Evolutionary conservation across 1,140 invertebrate genomes (phyloP), one percentile per base, ranked within the genome.

Genomic region (Drosophila asahinai): DNA sequence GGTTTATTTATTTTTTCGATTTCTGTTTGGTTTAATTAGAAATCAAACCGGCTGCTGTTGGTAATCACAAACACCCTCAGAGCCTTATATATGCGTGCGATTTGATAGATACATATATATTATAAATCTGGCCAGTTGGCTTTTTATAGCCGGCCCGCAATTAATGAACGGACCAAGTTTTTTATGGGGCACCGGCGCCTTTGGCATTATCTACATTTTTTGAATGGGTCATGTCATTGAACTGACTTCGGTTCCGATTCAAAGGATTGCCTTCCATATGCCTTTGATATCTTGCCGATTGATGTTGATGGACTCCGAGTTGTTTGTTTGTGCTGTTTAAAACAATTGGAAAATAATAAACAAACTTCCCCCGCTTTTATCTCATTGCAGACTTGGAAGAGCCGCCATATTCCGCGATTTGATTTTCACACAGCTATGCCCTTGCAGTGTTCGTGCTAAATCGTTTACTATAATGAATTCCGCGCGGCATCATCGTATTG

Each of bases 401-500:
- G 33, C 30, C 14, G 19, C 22, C 52, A 43, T 42, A 40, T 40
- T 25, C 54, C 9, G 40, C 52, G 33, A 72, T 60, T 73, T 33
- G 55, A 60, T 51, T 57, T 48, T 52, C 40, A 51, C 77, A 73
- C 40, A 64, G 60, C 54, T 90, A 90, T 90, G 86, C 82, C 54
- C 58, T 48, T 67, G 72, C 71, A 86, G 82, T 80, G 68, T 90
- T 89, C 62, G 86, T 67, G 57, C 33, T 91, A 86, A 86, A 90
- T 80, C 49, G 63, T 86, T 77, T 38, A 79, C 76, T 92, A 92
- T 92, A 83, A 92, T 92, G 92, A 93, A 92, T 91, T 92, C 91
- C 47, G 86, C 91, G 80, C 81, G 91, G 75, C 92, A 92, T 87
- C 89, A 92, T 92, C 91, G 92, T 81, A 91, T 92, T 91, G 92